Evolutionary conservation across 64 coral and sea anemone genomes (phyloP).

Genomic region (Pocillopora damicornis): DNA sequence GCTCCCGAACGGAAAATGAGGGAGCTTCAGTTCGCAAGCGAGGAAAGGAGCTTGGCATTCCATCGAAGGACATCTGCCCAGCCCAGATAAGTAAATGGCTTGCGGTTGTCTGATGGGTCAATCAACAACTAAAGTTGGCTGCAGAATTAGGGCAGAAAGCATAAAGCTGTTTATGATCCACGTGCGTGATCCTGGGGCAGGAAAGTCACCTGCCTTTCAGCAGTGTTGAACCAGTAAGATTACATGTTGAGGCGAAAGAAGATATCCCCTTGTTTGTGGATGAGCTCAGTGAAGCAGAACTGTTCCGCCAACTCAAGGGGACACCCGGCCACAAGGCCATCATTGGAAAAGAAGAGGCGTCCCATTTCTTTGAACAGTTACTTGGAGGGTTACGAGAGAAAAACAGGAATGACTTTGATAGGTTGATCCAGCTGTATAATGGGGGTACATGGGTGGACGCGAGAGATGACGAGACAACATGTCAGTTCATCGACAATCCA

Average conservation of each 20-base stretch:
- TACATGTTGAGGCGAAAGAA: slow-evolving; percentile 29
- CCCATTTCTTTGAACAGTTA: not conserved
- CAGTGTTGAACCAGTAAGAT: slow-evolving; percentile 9
- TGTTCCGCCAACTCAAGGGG: slow-evolving; percentile 12
- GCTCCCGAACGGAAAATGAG: not conserved
- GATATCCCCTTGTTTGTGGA: slow-evolving; percentile 12
- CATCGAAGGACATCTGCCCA: slow-evolving; percentile 22
- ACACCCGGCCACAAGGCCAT: not conserved
- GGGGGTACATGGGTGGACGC: slow-evolving; percentile 5
- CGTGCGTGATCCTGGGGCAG: slow-evolving; percentile 20
- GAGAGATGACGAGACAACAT: not conserved
- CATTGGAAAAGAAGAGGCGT: no score
- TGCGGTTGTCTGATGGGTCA: not conserved
- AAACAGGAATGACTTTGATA: slow-evolving; percentile 10
- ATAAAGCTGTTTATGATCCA: slow-evolving; percentile 3
- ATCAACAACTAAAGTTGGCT: not conserved
- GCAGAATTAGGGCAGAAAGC: not conserved
- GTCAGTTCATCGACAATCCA: slow-evolving; percentile 21
- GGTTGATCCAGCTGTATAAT: slow-evolving; percentile 25
- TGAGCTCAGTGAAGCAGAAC: slow-evolving; percentile 20
- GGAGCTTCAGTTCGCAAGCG: not conserved
- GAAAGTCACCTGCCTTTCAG: slow-evolving; percentile 41
- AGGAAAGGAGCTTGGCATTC: not conserved
- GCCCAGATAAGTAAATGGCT: not conserved
- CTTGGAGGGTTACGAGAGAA: not conserved